These are phyloP conservation scores for Ephialtes manifestator DNA, from an alignment of 2,888 invertebrate genomes.

Conservation along the genomic window DNA sequence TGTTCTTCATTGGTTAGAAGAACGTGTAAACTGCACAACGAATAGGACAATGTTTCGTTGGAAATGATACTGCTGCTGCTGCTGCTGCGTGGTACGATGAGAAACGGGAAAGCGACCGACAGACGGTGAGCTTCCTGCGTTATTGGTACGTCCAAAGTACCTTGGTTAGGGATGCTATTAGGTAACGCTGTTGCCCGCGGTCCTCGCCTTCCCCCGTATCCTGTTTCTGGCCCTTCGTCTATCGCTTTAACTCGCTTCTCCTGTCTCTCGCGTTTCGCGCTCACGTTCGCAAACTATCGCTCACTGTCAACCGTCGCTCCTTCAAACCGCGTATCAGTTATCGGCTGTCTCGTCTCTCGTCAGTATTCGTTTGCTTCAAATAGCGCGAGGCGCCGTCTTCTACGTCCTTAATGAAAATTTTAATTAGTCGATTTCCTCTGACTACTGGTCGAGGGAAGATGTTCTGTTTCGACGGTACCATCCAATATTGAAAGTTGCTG, in stretches of 20 bases:
- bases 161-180: slow-evolving; percentile 48
- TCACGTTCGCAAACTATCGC: slow-evolving; percentile 74
- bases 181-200: slow-evolving; percentile 26
- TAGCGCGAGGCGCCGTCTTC: slow-evolving; percentile 28
- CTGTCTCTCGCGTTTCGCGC: slow-evolving; percentile 40
- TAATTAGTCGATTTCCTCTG: slow-evolving; percentile 65
- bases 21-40: slow-evolving; percentile 20
- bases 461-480: neutral
- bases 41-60: slow-evolving; percentile 51
- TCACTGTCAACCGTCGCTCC: slow-evolving; percentile 77
- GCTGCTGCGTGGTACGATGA: neutral
- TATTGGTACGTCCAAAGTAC: slow-evolving; percentile 52
- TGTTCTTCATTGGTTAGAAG: neutral
- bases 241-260: slow-evolving; percentile 17
- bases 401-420: slow-evolving; percentile 62
- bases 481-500: slow-evolving; percentile 7
- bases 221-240: slow-evolving; percentile 32
- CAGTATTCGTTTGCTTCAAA: slow-evolving; percentile 66
- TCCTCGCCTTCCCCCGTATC: slow-evolving; percentile 11
- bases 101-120: slow-evolving; percentile 18
- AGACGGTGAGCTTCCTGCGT: slow-evolving; percentile 36
- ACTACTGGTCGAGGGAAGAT: slow-evolving; percentile 9
- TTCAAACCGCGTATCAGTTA: slow-evolving; percentile 76
- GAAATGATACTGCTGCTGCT: slow-evolving; percentile 8
- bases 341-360: slow-evolving; percentile 72